Evolutionary conservation across 2,113 vertebrate species (phyloP), one percentile per base, ranked within the genome.

Genomic region (Amazona guildingii): DNA sequence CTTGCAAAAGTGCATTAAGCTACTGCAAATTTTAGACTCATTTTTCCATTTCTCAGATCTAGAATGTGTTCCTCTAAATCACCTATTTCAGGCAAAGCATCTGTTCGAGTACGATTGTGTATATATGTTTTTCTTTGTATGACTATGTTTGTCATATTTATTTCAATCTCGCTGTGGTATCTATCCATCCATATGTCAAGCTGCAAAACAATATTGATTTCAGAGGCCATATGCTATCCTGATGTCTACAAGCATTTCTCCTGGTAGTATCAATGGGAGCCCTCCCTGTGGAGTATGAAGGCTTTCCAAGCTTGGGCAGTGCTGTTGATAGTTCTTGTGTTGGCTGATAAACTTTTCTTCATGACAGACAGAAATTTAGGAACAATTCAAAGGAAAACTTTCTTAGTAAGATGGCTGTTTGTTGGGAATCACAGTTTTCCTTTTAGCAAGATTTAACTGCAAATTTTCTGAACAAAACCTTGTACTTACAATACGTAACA

Each of bases 31-130:
- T 84, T 97, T 64, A 95, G 82, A 96, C 92, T 84, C 83, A 64
- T 83, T 94, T 95, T 92, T 75, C 86, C 39, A 21, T 90, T 94
- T 98, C 87, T 97, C 95, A 92, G 88, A 66, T 92, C 84, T 88
- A 61, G 24, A 23, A 69, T 8, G 17, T 85, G 59, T 95, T 98
- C 91, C 95, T 97, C 91, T 93, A 95, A 97, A 98, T 96, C 94
- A 97, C 96, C 97, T 96, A 86, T 96, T 94, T 86, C 91, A 97
- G 95, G 96, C 96, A 97, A 97, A 94, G 97, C 97, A 98, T 97
- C 98, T 98, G 98, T 92, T 86, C 3, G 1, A 90, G 94, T 98
- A 95, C 85, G 96, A 95, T 64, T 96, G 73, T 67, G 83, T 89
- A n/a, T 85, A 52, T 52, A 44, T 9, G 33, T 77, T 83, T 93